Percentiles rank a stretch among this genome's conserved stretches.
Conservation (phyloP, 2,888 invertebrate species). For the Galeruca laticollis region DNA sequence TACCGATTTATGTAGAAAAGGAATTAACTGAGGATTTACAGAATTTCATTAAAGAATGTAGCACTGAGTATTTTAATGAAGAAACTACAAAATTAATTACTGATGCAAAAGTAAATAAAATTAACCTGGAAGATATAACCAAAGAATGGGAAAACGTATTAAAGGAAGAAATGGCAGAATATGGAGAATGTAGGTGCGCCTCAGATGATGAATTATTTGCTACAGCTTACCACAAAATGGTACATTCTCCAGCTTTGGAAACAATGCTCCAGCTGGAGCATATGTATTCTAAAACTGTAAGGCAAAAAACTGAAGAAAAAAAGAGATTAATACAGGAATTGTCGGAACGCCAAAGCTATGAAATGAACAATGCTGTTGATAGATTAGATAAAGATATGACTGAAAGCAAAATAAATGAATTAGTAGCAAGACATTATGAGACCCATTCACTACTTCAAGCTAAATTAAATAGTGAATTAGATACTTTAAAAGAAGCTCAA, state of each 20-base stretch:
- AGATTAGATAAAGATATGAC: slow-evolving; percentile 82
- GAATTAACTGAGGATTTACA: slow-evolving; percentile 51
- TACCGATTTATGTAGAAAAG: slow-evolving; percentile 63
- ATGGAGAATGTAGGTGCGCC: slow-evolving; percentile 84
- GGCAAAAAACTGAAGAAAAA: slow-evolving; percentile 78
- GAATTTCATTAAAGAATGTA: slow-evolving; percentile 45
- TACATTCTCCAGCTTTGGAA: slow-evolving; percentile 79
- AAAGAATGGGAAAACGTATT: slow-evolving; percentile 85
- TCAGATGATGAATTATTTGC: slow-evolving; percentile 90
- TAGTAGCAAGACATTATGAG: slow-evolving; percentile 85
- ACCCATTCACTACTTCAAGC: slow-evolving; percentile 87
- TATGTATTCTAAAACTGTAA: slow-evolving; percentile 84
- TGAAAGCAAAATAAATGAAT: slow-evolving; percentile 86
- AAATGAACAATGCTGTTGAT: slow-evolving; percentile 89
- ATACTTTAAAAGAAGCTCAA: slow-evolving; percentile 87
- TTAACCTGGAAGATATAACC: slow-evolving; percentile 81
- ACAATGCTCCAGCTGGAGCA: slow-evolving; percentile 91
- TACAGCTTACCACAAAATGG: slow-evolving; percentile 82
- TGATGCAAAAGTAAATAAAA: slow-evolving; percentile 72
- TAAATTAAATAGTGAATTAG: slow-evolving; percentile 87
- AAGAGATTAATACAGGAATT: slow-evolving; percentile 79
- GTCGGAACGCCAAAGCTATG: slow-evolving; percentile 82
- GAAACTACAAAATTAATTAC: slow-evolving; percentile 74
- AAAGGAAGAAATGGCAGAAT: slow-evolving; percentile 84
- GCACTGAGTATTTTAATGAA: slow-evolving; percentile 71